Evolutionary conservation across 1,140 invertebrate genomes (phyloP).

Genomic region (Caerostris darwini): DNA sequence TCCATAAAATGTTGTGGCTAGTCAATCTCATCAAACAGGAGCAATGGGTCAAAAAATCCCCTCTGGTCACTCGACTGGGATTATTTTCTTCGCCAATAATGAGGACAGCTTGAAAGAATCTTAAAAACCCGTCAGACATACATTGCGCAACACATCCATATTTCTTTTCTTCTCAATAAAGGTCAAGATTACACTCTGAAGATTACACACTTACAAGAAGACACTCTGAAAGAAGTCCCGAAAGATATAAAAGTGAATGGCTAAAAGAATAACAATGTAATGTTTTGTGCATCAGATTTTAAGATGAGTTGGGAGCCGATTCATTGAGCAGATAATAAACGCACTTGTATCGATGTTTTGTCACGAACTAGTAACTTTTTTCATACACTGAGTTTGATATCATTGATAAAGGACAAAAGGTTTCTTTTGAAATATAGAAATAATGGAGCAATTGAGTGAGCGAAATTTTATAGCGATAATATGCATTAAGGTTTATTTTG

Average conservation of each 20-base stretch:
- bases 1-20: conserved; percentile 19
- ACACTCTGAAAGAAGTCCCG: not conserved
- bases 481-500: too few species aligned
- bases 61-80: conserved; percentile 21
- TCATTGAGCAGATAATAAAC: not conserved
- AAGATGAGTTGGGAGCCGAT: not conserved
- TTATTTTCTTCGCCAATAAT: conserved; percentile 33
- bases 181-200: conserved; percentile 38
- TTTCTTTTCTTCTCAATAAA: conserved; percentile 38
- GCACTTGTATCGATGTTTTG: not conserved
- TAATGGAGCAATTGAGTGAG: not conserved
- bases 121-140: not conserved
- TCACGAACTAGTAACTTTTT: not conserved
- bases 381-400: not conserved
- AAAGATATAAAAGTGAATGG: not conserved
- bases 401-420: not conserved
- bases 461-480: not conserved
- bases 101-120: conserved; percentile 37
- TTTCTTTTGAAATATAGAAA: not conserved
- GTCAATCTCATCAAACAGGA: conserved; percentile 63
- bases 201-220: not conserved
- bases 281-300: conserved; percentile 14
- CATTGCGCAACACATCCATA: not conserved
- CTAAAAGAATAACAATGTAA: conserved; percentile 19
- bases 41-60: conserved; percentile 63